phyloP scores from a whole-genome alignment of 2,888 invertebrate genomes.

The Caradrina kadenii region DNA sequence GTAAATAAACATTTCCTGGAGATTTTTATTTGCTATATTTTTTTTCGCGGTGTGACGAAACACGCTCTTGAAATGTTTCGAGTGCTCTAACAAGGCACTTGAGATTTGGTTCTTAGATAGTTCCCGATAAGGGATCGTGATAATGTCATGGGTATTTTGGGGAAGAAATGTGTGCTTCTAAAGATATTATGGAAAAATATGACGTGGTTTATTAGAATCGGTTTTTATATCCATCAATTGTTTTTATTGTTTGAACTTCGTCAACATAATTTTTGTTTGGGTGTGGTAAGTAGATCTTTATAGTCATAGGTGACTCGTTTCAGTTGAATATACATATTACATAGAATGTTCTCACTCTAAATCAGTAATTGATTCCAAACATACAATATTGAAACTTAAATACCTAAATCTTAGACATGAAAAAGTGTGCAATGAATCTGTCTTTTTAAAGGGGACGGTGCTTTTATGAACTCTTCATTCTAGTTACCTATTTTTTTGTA shows the following conservation, averaged over 20 bases:
- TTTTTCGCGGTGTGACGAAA: slow-evolving; percentile 58
- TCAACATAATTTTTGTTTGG: too few species aligned
- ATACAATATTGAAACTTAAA: too few species aligned
- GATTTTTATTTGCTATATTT: slow-evolving; percentile 64
- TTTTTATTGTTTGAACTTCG: not conserved
- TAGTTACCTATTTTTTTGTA: too few species aligned
- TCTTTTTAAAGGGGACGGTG: too few species aligned
- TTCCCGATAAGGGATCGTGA: slow-evolving; percentile 45
- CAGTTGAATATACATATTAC: too few species aligned
- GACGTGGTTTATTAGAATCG: not conserved
- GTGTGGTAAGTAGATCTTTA: too few species aligned
- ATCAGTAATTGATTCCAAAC: too few species aligned
- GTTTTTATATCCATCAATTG: not conserved
- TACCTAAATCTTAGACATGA: too few species aligned
- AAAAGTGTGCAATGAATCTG: too few species aligned
- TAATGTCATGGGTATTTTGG: slow-evolving; percentile 36
- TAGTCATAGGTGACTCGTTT: too few species aligned
- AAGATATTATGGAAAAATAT: slow-evolving; percentile 15
- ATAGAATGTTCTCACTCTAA: too few species aligned
- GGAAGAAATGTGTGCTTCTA: slow-evolving; percentile 20
- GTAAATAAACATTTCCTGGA: slow-evolving; percentile 64
- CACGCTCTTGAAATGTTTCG: slow-evolving; percentile 61
- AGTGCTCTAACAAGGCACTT: slow-evolving; percentile 69
- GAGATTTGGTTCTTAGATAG: slow-evolving; percentile 49
- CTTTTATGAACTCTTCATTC: too few species aligned